phyloP scores from a whole-genome alignment of 2,113 vertebrate species.

The Oophaga pumilio region DNA sequence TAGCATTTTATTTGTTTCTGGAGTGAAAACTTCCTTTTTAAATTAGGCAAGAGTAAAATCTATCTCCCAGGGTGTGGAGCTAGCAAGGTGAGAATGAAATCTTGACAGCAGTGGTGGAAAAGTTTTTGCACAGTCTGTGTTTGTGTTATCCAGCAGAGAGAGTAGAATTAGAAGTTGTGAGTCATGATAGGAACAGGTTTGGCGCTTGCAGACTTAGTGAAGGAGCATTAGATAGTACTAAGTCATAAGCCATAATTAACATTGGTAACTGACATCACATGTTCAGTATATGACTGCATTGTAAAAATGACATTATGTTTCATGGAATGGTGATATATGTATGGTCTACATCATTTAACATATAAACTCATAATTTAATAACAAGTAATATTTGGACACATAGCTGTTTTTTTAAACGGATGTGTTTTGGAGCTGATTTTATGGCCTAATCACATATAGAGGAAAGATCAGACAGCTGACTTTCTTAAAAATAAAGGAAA shows the following conservation, averaged over 20 bases:
- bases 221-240: neutral
- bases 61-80: conserved; percentile 55
- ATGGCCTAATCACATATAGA: too few species aligned
- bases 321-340: neutral
- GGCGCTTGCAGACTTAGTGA: neutral
- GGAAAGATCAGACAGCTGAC: too few species aligned
- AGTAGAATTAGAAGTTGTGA: conserved; percentile 20
- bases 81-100: conserved; percentile 56
- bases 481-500: too few species aligned
- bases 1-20: conserved; percentile 49
- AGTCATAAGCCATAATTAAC: neutral
- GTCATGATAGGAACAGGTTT: neutral
- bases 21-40: conserved; percentile 48
- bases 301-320: neutral
- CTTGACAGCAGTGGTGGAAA: conserved; percentile 53
- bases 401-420: too few species aligned
- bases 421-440: too few species aligned
- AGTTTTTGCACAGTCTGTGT: conserved; percentile 30
- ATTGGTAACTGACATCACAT: conserved; percentile 4
- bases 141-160: conserved; percentile 50
- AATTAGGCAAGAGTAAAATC: conserved; percentile 23
- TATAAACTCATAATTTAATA: neutral
- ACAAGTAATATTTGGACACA: neutral
- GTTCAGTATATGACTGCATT: neutral
- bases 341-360: neutral